phyloP scores from a whole-genome alignment of 2,888 invertebrate species.

The Dryobotodes eremita region DNA sequence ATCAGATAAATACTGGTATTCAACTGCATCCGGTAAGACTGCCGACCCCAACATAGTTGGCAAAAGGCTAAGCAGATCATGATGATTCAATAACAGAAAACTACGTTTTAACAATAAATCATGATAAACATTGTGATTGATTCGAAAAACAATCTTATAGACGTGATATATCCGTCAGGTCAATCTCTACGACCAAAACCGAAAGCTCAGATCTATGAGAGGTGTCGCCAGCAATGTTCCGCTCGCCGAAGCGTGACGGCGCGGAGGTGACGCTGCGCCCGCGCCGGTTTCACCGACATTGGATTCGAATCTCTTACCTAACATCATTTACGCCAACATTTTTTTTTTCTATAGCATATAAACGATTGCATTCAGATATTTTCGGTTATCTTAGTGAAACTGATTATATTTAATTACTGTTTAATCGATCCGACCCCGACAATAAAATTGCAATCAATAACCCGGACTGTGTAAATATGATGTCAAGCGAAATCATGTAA shows the following conservation, averaged over 20 bases:
- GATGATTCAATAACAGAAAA: background rate
- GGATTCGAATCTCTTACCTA: slow-evolving; percentile 83
- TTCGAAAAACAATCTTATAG: background rate
- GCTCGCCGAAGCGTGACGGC: slow-evolving; percentile 83
- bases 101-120: background rate
- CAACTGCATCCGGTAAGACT: slow-evolving; percentile 1
- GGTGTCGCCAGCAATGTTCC: slow-evolving; percentile 86
- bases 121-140: background rate
- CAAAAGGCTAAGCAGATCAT: background rate
- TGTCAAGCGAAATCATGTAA: slow-evolving; percentile 33
- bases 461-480: slow-evolving; percentile 52
- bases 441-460: slow-evolving; percentile 54
- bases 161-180: slow-evolving; percentile 30
- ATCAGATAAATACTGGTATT: background rate
- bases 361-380: slow-evolving; percentile 75
- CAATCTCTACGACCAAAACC: slow-evolving; percentile 66
- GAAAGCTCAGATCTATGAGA: slow-evolving; percentile 80
- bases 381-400: slow-evolving; percentile 68
- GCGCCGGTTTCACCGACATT: slow-evolving; percentile 85
- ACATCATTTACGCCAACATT: slow-evolving; percentile 81
- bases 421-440: slow-evolving; percentile 64
- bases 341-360: slow-evolving; percentile 75
- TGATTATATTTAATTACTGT: slow-evolving; percentile 67
- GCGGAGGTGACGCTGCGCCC: slow-evolving; percentile 73
- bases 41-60: background rate